Conservation (phyloP, 1,140 invertebrate genomes). For the Adoxophyes honmai region DNA sequence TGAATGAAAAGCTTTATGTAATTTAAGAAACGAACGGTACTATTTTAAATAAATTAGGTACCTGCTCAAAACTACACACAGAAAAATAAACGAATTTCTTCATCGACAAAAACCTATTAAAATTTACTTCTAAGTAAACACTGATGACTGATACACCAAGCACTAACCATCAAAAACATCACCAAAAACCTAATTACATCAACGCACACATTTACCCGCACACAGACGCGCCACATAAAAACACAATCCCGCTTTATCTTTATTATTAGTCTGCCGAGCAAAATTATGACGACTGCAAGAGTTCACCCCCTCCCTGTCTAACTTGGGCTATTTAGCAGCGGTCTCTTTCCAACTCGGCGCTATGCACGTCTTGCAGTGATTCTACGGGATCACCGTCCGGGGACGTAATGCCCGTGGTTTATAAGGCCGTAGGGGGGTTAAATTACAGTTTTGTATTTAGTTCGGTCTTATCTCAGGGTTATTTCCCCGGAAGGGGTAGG, state of each 20-base stretch:
- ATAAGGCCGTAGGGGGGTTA: constrained; percentile 31
- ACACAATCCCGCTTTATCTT: constrained; percentile 50
- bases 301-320: constrained; percentile 27
- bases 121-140: too few relatives aligned
- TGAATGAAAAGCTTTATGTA: too few relatives aligned
- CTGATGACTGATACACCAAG: too few relatives aligned
- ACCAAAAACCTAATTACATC: too few relatives aligned
- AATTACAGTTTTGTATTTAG: constrained; percentile 26
- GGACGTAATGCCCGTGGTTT: constrained; percentile 31
- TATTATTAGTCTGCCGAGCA: constrained; percentile 61
- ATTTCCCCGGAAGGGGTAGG: constrained; percentile 21
- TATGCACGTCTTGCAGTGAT: constrained; percentile 54
- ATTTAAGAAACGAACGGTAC: too few relatives aligned
- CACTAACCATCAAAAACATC: too few relatives aligned
- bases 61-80: too few relatives aligned
- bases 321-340: constrained; percentile 12
- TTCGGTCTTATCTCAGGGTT: constrained; percentile 31
- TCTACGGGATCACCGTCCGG: constrained; percentile 39
- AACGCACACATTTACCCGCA: too few relatives aligned
- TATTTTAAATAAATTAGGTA: too few relatives aligned
- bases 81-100: too few relatives aligned
- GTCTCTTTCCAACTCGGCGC: constrained; percentile 31
- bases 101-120: too few relatives aligned
- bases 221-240: constrained; percentile 12
- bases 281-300: constrained; percentile 71